Evolutionary conservation across 2,888 invertebrate genomes (phyloP), one percentile per base, ranked within the genome.

Genomic region (Patella pellucida): DNA sequence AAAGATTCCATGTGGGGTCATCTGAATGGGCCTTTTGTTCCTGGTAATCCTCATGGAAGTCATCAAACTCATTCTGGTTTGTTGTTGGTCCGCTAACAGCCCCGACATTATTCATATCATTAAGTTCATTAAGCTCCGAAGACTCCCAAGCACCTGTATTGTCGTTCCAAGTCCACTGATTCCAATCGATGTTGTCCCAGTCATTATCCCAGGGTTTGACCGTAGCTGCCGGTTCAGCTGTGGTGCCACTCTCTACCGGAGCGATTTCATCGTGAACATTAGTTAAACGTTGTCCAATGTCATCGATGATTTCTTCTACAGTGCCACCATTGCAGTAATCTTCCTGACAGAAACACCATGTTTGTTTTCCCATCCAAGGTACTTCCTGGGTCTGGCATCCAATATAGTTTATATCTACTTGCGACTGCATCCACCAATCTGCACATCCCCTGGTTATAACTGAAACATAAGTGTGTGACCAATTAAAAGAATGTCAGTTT

Each of bases 331-430:
- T 81, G 67, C 81, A 81, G 68, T 77, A 73, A 56, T 81, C 78
- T 27, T 77, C 73, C 19, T 81, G 78, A 56, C 84, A 84, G 78
- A 84, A 83, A 72, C 84, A 84, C 84, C 84, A 84, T 51, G 78
- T 78, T 74, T 76, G 76, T 31, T 76, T 72, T 2, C 77, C 78
- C 69, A 80, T 51, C 79, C 81, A 81, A 19, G 77, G 75, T 27
- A 79, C 79, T 4, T 75, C 70, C 70, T 84, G 83, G 11, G 73
- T 71, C 41, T 76, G 75, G 56, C 84, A 84, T 19, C 84, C 84
- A n/a, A 74, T 71, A 74, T 81, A 83, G 67, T 80, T 52, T 31
- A 79, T 72, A 16, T 79, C 77, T 23, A 84, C 82, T 69, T 79
- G 77, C 1, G 80, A 79, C 31, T 77, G 78, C 77, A 79, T 74